phyloP scores from a whole-genome alignment of 2,113 vertebrate species.

The Camelus bactrianus region DNA sequence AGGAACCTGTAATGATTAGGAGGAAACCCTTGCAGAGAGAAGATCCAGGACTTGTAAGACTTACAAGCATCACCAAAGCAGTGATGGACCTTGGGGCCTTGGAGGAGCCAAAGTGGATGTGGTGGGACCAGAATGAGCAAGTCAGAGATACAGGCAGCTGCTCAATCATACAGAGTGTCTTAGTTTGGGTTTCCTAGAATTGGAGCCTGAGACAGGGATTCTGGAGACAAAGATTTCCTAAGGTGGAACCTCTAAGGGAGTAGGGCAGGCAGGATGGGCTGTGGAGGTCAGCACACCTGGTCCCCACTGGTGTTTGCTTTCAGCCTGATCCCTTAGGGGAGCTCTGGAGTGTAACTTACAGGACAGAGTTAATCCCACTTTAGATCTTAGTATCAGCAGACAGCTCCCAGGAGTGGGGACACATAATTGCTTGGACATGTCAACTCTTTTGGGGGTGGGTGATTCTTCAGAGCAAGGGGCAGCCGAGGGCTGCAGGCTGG shows the following conservation, averaged over 20 bases:
- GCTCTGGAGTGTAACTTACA: neutral
- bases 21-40: neutral
- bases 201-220: neutral
- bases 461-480: neutral
- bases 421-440: too few species aligned
- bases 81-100: neutral
- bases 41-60: neutral
- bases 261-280: too few species aligned
- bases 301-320: neutral
- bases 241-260: too few species aligned
- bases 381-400: rapidly evolving
- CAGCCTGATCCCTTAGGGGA: rapidly evolving
- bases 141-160: neutral
- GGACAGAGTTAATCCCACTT: rapidly evolving
- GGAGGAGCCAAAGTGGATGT: neutral
- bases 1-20: neutral
- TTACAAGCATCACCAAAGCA: too few species aligned
- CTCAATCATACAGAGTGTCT: rapidly evolving
- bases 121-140: neutral
- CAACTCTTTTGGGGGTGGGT: neutral
- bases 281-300: neutral
- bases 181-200: neutral
- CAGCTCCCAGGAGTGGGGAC: neutral
- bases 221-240: too few species aligned
- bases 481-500: neutral